Evolutionary conservation across 2,888 invertebrate species (phyloP).

Genomic region (Conistra vaccinii): DNA sequence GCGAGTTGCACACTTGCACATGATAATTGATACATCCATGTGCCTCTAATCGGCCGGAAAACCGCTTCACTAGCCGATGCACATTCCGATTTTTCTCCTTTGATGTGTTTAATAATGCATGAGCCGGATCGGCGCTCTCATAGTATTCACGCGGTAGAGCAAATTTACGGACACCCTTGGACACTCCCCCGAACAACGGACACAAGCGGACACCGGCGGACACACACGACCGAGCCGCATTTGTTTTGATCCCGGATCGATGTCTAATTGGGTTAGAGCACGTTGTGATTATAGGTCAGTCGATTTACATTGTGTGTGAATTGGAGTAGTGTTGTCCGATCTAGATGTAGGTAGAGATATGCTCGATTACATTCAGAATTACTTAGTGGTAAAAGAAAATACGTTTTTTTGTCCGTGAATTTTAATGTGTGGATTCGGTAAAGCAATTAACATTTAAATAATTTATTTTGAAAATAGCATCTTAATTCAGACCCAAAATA

Average conservation of each 20-base stretch:
- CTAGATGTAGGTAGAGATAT: not conserved
- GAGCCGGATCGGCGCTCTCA: slow-evolving; percentile 80
- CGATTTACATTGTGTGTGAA: slow-evolving; percentile 42
- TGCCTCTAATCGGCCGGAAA: slow-evolving; percentile 87
- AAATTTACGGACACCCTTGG: slow-evolving; percentile 62
- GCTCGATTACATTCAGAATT: not conserved
- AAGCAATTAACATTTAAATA: not conserved
- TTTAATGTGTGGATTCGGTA: not conserved
- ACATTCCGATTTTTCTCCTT: slow-evolving; percentile 91
- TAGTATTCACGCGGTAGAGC: slow-evolving; percentile 68
- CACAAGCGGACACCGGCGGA: slow-evolving; percentile 42
- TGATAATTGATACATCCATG: slow-evolving; percentile 86
- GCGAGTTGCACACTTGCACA: slow-evolving; percentile 74
- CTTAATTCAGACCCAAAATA: not conserved
- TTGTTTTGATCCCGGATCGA: slow-evolving; percentile 65
- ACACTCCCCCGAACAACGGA: slow-evolving; percentile 26
- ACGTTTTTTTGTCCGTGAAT: not conserved
- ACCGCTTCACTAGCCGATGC: slow-evolving; percentile 87
- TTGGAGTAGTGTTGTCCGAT: slow-evolving; percentile 35
- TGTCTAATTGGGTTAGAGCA: slow-evolving; percentile 66
- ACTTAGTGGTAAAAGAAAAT: not conserved
- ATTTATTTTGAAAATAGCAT: not conserved
- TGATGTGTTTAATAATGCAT: slow-evolving; percentile 90
- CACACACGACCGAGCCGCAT: slow-evolving; percentile 53
- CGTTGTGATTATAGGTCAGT: slow-evolving; percentile 60